phyloP scores from a whole-genome alignment of 1,140 invertebrate species.

The Aricia agestis region DNA sequence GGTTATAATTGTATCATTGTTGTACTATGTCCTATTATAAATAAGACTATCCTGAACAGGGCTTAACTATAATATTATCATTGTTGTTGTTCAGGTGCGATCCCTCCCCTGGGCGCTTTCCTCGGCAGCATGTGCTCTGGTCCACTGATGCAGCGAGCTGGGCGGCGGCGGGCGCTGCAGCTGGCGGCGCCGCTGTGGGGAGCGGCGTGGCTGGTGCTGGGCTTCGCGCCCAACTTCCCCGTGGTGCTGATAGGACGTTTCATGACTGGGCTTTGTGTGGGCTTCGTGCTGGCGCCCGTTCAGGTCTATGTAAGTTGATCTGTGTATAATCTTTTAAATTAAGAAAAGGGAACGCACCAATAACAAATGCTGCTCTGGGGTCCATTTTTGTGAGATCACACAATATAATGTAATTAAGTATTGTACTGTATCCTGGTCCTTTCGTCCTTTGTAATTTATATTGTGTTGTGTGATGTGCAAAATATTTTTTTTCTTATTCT shows the following conservation, averaged over 20 bases:
- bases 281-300: constrained; percentile 77
- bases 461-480: no score
- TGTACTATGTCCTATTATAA: no score
- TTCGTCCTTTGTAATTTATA: no score
- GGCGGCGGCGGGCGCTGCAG: constrained; percentile 67
- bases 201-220: constrained; percentile 75
- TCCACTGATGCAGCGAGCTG: constrained; percentile 69
- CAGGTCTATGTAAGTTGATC: constrained; percentile 79
- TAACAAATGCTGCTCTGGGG: no score
- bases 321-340: no score
- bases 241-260: constrained; percentile 76
- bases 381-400: no score
- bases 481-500: no score
- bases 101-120: constrained; percentile 76
- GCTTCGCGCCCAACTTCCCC: constrained; percentile 52
- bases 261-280: constrained; percentile 78
- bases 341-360: no score
- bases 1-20: background rate
- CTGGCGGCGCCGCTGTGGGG: constrained; percentile 74
- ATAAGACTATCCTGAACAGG: no score
- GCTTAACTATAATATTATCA: no score
- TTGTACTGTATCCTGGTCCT: no score
- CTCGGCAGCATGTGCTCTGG: constrained; percentile 72
- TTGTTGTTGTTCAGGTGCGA: constrained; percentile 64
- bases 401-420: no score